These are phyloP conservation scores for Delphinus delphis DNA, from an alignment of 2,113 vertebrate genomes.

Conservation along the genomic window DNA sequence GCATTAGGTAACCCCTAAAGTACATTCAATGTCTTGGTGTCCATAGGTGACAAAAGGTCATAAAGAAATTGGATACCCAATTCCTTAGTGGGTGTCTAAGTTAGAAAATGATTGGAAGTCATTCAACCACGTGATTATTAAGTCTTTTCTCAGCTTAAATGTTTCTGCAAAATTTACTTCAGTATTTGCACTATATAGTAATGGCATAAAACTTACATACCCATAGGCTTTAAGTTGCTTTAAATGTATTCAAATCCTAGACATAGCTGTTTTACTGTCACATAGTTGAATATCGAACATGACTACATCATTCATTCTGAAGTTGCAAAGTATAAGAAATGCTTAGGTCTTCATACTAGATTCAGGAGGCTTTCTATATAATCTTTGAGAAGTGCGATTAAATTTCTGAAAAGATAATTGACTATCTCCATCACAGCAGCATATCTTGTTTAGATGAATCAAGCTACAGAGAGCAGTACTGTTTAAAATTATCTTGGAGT, in stretches of 20 bases:
- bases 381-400: slow-evolving; percentile 44
- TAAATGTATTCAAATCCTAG: slow-evolving; percentile 20
- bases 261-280: background rate
- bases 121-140: background rate
- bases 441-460: slow-evolving; percentile 23
- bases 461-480: background rate
- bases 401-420: slow-evolving; percentile 47
- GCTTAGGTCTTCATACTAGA: background rate
- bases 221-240: background rate
- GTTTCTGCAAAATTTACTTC: background rate
- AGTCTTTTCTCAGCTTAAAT: background rate
- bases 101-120: background rate
- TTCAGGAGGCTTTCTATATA: slow-evolving; percentile 8
- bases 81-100: background rate
- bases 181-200: background rate
- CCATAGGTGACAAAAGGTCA: background rate
- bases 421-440: background rate
- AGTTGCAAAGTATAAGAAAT: background rate
- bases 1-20: background rate
- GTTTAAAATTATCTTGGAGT: slow-evolving; percentile 33
- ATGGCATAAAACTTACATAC: background rate
- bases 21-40: background rate
- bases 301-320: slow-evolving; percentile 2
- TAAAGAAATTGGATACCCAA: background rate
- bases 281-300: background rate